Evolutionary conservation across 2,113 vertebrate species (phyloP), one percentile per base, ranked within the genome.

Genomic region (Crotalus viridis): DNA sequence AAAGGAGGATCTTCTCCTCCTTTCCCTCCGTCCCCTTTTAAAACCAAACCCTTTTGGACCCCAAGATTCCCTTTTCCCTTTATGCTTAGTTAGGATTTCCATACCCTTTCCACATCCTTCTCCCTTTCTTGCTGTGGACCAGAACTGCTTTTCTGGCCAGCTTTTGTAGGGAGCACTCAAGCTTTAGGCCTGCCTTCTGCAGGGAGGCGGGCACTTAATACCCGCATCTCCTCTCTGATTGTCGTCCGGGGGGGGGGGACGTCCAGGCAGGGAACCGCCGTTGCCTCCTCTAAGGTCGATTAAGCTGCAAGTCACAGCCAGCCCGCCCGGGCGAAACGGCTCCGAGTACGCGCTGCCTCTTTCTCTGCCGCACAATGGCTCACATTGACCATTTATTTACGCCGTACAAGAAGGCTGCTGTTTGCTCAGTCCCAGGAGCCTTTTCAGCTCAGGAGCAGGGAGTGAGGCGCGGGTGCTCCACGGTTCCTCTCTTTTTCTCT

Each of bases 361-460:
- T 96, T 96, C 59, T 22, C 51, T 74, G 91, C 96, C 94, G 95
- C 95, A 98, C 98, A 99, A 98, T 97, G 97, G 96, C 95, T 95
- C 97, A 2, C 98, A 98, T 98, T 99, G 98, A 98, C 98, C 97
- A 98, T 99, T 99, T 98, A 98, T 97, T 98, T 97, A 97, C 97
- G 96, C 94, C 54, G 46, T 96, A 99, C 98, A 98, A 98, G 97
- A 97, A 97, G 98, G 97, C 97, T 98, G 96, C 97, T 99, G 98
- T 98, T 98, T 97, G 94, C 96, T 98, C 97, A 93, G 97, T 97
- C 97, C 96, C 89, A 90, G 95, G 95, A 96, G 95, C 95, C 88
- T 96, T 97, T 96, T 97, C 95, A 97, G 95, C 48, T 91, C 48
- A 94, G 94, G 6, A 19, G 46, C 64, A 13, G 19, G 24, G 87